These are phyloP conservation scores for Zoroaster sp. DNA, from an alignment of 53 echinoderm and acorn worm genomes.

Conservation along the genomic window DNA sequence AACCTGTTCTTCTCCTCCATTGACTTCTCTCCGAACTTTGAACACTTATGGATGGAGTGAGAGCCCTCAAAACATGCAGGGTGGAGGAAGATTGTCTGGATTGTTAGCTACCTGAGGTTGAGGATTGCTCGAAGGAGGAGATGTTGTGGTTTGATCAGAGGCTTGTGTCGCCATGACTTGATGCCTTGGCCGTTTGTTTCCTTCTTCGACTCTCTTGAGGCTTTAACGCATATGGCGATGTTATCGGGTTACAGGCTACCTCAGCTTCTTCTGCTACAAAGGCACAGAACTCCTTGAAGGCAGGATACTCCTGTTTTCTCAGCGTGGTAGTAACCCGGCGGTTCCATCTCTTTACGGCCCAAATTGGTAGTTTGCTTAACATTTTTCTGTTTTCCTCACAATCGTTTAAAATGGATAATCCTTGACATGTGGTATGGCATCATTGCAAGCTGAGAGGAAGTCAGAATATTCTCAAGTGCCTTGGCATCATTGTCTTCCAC, in stretches of 20 bases:
- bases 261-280: slow-evolving; percentile 64
- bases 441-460: slow-evolving; percentile 53
- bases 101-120: neutral
- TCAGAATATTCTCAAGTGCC: slow-evolving; percentile 62
- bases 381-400: slow-evolving; percentile 70
- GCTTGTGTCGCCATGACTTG: neutral
- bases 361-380: slow-evolving; percentile 51
- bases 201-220: neutral
- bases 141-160: neutral
- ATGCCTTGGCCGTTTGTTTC: neutral
- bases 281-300: slow-evolving; percentile 42
- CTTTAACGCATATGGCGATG: slow-evolving; percentile 33
- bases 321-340: slow-evolving; percentile 44
- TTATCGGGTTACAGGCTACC: slow-evolving; percentile 69
- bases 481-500: slow-evolving; percentile 41
- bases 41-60: slow-evolving; percentile 42
- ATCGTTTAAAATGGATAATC: slow-evolving; percentile 60
- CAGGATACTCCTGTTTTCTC: slow-evolving; percentile 32
- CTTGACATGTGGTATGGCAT: slow-evolving; percentile 65
- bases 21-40: neutral
- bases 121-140: neutral
- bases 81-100: neutral
- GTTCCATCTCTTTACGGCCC: slow-evolving; percentile 59
- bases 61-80: slow-evolving; percentile 38
- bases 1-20: slow-evolving; percentile 7